Base-by-base conservation (phyloP, 2,113 vertebrate species). In the Piaya cayana region DNA sequence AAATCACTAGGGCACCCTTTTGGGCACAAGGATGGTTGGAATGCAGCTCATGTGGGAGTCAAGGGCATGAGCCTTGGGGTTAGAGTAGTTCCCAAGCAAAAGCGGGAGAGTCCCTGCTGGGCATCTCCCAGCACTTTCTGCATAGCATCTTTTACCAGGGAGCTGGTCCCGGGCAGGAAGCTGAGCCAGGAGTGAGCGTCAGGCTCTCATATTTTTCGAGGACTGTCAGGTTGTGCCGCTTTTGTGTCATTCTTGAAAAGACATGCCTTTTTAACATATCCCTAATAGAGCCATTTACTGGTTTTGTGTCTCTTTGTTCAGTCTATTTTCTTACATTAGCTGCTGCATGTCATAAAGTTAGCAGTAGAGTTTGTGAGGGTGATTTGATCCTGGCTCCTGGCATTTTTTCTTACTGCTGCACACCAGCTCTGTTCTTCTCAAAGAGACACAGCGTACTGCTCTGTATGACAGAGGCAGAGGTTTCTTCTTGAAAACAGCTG, bases 391-490 rank as follows among this genome's bases (percentile, higher is more conserved):
- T 42, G 39, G 22, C 19, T 79, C 5, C 26, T 45, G 60, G 12
- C 8, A 29, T 15, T 72, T 60, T 59, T 60, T 27, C 19, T 56
- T 22, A 9, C 23, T 22, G 13, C 25, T 80, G 25, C 42, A 7
- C 2, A 22, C 34, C 22, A 52, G 20, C 15, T 70, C 37, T 19
- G 8, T 27, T 64, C 3, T 30, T 75, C 25, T 45, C 23, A 17
- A n/a, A 27, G 32, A 58, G 15, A 12, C 17, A 9, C 0, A 1
- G 27, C 2, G 2, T 58, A 12, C 42, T 58, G 55, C 27, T 56
- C 32, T 52, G 16, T 55, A 3, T 11, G 27, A 36, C 32, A 37
- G 11, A 82, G 43, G 21, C 32, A 37, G 12, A 82, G 43, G 18
- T 32, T 74, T 82, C 26, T 50, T 58, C 22, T 9, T 36, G 56